A percentile compares a stretch with the other conserved stretches of the same genome.
phyloP scores from a whole-genome alignment of 2,888 invertebrate genomes.

The Coecobrya sp. region DNA sequence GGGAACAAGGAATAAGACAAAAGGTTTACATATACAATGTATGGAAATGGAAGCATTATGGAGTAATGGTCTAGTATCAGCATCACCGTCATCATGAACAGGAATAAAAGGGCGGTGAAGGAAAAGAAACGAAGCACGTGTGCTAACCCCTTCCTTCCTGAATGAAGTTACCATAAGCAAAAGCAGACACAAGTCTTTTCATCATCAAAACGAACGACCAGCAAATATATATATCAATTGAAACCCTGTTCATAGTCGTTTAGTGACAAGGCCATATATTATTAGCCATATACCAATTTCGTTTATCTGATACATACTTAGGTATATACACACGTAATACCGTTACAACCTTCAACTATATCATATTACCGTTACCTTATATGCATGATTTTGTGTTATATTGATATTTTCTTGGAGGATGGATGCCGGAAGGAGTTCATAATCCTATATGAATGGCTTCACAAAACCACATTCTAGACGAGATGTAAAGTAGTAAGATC shows the following conservation, averaged over 20 bases:
- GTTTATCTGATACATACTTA: too few relatives aligned
- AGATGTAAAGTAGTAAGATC: too few relatives aligned
- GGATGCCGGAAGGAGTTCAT: too few relatives aligned
- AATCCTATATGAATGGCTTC: too few relatives aligned
- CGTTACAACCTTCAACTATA: too few relatives aligned
- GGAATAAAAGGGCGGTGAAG: slow-evolving; percentile 45
- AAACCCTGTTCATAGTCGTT: not conserved
- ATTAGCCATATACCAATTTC: too few relatives aligned
- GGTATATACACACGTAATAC: too few relatives aligned
- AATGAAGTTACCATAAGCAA: slow-evolving; percentile 14
- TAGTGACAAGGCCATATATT: not conserved
- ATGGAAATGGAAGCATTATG: slow-evolving; percentile 13
- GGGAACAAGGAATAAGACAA: not conserved
- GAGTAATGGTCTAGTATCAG: slow-evolving; percentile 46
- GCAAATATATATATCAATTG: not conserved
- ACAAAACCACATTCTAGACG: too few relatives aligned
- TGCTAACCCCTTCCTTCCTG: slow-evolving; percentile 75
- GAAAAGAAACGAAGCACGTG: slow-evolving; percentile 68
- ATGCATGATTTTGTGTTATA: too few relatives aligned
- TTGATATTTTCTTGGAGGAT: too few relatives aligned
- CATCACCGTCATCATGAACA: slow-evolving; percentile 30
- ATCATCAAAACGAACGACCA: not conserved
- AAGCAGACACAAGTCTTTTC: slow-evolving; percentile 1
- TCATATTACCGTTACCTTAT: too few relatives aligned
- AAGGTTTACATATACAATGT: not conserved